Evolutionary conservation across 1,140 invertebrate genomes (phyloP).

Genomic region (Nephila pilipes): DNA sequence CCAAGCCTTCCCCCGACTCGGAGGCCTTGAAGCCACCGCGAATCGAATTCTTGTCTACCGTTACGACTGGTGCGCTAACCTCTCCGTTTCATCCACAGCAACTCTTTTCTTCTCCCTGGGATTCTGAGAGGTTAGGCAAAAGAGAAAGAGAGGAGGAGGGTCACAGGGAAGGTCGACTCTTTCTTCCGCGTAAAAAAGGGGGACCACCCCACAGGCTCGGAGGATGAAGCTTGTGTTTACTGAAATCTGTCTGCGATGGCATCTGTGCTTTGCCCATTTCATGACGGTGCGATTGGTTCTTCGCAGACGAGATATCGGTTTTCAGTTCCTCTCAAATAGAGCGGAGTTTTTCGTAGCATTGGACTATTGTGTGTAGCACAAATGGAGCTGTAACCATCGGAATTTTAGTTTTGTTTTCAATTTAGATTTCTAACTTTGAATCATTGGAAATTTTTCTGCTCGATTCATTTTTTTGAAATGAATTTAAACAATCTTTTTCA

Average conservation of each 20-base stretch:
- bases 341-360: background rate
- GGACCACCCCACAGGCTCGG: slow-evolving; percentile 57
- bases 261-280: slow-evolving; percentile 52
- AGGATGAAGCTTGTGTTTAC: slow-evolving; percentile 52
- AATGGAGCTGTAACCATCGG: too few species aligned
- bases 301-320: background rate
- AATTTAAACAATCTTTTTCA: too few species aligned
- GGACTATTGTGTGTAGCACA: background rate
- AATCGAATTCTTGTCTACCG: background rate
- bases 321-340: background rate
- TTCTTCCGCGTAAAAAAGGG: slow-evolving; percentile 58
- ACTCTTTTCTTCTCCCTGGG: slow-evolving; percentile 35
- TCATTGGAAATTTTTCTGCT: too few species aligned
- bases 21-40: background rate
- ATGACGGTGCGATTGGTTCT: background rate
- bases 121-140: background rate
- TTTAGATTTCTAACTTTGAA: too few species aligned
- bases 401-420: too few species aligned
- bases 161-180: background rate
- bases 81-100: slow-evolving; percentile 20
- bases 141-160: background rate
- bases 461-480: too few species aligned
- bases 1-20: background rate
- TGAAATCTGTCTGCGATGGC: slow-evolving; percentile 69
- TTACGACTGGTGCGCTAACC: slow-evolving; percentile 15